Base-by-base conservation (phyloP, 2,888 invertebrate species). In the Temnothorax unifasciatus region DNA sequence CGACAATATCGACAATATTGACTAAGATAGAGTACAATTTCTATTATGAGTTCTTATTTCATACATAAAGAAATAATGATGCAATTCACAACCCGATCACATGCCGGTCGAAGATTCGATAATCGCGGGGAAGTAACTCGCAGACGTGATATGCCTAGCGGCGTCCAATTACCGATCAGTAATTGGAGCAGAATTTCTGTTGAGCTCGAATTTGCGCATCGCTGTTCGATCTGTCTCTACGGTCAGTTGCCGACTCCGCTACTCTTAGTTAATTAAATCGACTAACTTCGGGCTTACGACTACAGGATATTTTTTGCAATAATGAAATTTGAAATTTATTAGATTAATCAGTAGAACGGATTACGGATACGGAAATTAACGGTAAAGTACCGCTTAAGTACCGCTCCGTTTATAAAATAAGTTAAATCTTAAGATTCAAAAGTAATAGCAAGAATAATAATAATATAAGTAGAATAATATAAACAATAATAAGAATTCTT, bases 161-260 rank as follows among this genome's bases (percentile, higher is more conserved):
- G 93, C 92, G 92, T 94, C 92, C 93, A 94, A 93, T 94, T 94
- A 94, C 92, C 89, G 89, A 92, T 93, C 92, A 90, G 91, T 92
- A 92, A 93, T 93, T 93, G 92, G 92, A 92, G 91, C 90, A 91
- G 91, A 92, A 93, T 92, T 93, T 93, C 92, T 92, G 93, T 93
- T 91, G 92, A 94, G 91, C 91, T 91, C 89, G 91, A 93, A 92
- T 92, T 92, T 90, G 91, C 91, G 89, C 91, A 83, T 71, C 73
- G 73, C 83, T 76, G 71, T 71, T 85, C 81, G 81, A 88, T 88
- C 85, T 91, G 81, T 85, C 79, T 77, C 84, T 82, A 74, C 84
- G 89, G 88, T 90, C 91, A 89, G 82, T 86, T 85, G 81, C 86
- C 57, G 71, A 75, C 75, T 75, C 83, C 87, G 69, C 82, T 86